These are phyloP conservation scores for Saxidomus purpurata DNA, from an alignment of 1,140 invertebrate genomes.

Conservation along the genomic window DNA sequence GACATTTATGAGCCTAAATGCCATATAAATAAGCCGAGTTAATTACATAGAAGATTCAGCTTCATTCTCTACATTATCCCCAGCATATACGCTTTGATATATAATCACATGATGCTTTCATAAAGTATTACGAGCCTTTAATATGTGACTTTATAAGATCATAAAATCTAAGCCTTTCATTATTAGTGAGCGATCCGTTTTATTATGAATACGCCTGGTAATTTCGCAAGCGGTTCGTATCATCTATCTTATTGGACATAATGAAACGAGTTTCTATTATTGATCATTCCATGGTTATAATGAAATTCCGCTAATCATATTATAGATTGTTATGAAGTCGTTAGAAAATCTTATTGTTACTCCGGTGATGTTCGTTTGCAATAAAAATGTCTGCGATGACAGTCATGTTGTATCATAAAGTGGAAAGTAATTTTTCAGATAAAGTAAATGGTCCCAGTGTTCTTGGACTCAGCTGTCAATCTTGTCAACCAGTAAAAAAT, in stretches of 20 bases:
- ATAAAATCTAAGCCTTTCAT: background rate
- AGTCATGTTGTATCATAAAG: background rate
- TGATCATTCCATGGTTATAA: background rate
- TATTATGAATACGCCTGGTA: background rate
- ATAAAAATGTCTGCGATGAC: background rate
- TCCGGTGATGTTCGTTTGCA: background rate
- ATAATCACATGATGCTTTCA: no score
- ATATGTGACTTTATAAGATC: background rate
- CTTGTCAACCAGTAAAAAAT: no score
- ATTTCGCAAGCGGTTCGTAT: background rate
- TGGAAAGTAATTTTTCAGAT: background rate
- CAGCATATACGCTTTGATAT: no score
- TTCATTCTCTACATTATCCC: no score
- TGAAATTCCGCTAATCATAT: background rate
- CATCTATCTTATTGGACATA: background rate
- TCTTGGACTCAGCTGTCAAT: no score
- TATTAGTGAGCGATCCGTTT: background rate
- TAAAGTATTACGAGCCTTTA: background rate
- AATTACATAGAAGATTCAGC: no score
- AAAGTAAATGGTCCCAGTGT: background rate
- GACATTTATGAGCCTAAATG: no score
- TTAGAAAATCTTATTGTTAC: background rate
- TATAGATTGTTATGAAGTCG: background rate
- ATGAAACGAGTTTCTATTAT: constrained; percentile 7
- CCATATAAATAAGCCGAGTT: no score